phyloP scores from a whole-genome alignment of 2,113 vertebrate genomes.

The Gallinago jamesoni region DNA sequence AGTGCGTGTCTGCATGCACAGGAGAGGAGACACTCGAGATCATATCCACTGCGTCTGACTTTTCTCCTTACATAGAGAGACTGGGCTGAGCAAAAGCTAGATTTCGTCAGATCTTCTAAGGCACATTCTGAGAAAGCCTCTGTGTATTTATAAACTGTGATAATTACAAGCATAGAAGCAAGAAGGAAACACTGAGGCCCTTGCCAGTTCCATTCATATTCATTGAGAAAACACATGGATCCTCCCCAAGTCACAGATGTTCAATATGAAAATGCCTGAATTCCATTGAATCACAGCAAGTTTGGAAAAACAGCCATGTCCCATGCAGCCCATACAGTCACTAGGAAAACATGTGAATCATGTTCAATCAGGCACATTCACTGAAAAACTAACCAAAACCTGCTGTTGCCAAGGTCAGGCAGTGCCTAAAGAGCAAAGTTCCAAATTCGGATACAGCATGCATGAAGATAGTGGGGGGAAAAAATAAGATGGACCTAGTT shows the following conservation, averaged over 20 bases:
- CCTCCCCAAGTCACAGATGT: constrained; percentile 77
- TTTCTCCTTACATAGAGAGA: background rate
- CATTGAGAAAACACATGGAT: constrained; percentile 76
- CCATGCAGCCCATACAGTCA: constrained; percentile 51
- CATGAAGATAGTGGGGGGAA: background rate
- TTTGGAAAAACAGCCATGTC: constrained; percentile 69
- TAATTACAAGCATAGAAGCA: constrained; percentile 69
- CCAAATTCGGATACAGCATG: background rate
- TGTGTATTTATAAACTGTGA: constrained; percentile 55
- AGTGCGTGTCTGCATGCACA: accelerated
- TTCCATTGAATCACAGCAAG: constrained; percentile 72
- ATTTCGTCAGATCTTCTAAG: constrained; percentile 26
- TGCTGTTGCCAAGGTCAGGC: constrained; percentile 50
- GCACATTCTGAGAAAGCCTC: constrained; percentile 38
- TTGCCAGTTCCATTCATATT: constrained; percentile 74
- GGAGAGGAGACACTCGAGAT: background rate
- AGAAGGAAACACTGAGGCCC: constrained; percentile 64
- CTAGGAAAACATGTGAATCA: constrained; percentile 70
- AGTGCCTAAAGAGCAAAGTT: constrained; percentile 4
- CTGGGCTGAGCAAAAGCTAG: background rate
- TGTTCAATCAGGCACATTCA: constrained; percentile 59
- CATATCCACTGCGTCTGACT: background rate
- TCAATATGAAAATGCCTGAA: constrained; percentile 76
- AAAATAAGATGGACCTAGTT: background rate
- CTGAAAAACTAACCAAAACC: constrained; percentile 66